Base-by-base conservation (phyloP, 92 coral and sea anemone species). In the Ricordea florida region DNA sequence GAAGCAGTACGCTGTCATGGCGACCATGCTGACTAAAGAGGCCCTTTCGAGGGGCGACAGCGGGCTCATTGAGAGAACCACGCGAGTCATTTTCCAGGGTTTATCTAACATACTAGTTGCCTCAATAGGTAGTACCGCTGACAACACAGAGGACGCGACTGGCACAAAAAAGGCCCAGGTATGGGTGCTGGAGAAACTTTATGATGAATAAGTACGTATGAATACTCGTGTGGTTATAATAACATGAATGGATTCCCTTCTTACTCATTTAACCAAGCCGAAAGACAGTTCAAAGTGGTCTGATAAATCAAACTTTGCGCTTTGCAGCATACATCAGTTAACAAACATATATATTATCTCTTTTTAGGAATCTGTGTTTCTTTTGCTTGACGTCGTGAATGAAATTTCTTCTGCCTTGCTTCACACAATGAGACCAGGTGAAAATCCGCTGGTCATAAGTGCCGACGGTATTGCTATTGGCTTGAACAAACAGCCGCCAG, bases 31-130 rank as follows among this genome's bases (percentile, higher is more conserved):
- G 47, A 44, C 28, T 10, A 16, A 56, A 32, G 62, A 64, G 40
- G 59, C 87, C 35, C 24, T 15, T 18, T 35, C 37, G n/a, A 82
- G 83, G 27, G 87, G 45, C 30, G 87, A 74, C 18, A 82, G 87
- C 17, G 66, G 83, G 20, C n/a, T 56, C 37, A 82, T 82, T 25
- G 83, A 82, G 21, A 69, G 56, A 10, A 78, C 56, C 51, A 52
- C 87, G 17, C 56, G 9, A 46, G 83, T 53, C 22, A 45, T 52
- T 27, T 62, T 82, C 15, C 22, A 28, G 28, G 87, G 87, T 53
- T 64, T 61, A 10, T 74, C 87, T 31, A 82, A 82, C 69, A 35
- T 74, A 9, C 61, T 82, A 9, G 43, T 52, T 23, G 83, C 87
- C 18, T 64, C 76, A 10, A 20, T 76, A 5, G 11, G 20, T 46